Conservation (phyloP, 2,888 invertebrate species). For the Scaptomyza caliginosa region DNA sequence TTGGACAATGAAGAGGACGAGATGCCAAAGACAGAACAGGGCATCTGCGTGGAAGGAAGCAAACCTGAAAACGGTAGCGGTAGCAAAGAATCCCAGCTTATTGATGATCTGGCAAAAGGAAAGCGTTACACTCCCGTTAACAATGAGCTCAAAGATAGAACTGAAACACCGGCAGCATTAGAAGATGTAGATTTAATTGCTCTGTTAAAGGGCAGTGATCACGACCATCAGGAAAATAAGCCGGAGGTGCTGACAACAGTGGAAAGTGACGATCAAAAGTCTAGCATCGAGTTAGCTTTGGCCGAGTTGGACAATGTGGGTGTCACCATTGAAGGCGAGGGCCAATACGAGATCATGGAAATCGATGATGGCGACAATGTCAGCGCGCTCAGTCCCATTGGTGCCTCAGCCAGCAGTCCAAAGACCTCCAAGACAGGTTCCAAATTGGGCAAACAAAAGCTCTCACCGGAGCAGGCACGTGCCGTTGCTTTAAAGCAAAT, state of each 20-base stretch:
- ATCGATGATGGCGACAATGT: slow-evolving; percentile 70
- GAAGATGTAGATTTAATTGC: slow-evolving; percentile 84
- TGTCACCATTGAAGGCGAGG: slow-evolving; percentile 82
- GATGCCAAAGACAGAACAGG: background rate
- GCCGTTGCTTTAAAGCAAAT: slow-evolving; percentile 83
- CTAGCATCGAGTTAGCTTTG: slow-evolving; percentile 49
- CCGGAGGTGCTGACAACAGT: background rate
- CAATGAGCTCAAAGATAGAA: slow-evolving; percentile 9
- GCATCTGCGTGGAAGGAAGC: background rate
- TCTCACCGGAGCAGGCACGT: slow-evolving; percentile 79
- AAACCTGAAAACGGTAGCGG: slow-evolving; percentile 27
- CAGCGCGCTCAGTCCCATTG: slow-evolving; percentile 18
- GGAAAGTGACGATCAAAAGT: slow-evolving; percentile 15
- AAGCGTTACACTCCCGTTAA: slow-evolving; percentile 16
- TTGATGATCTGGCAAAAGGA: slow-evolving; percentile 15
- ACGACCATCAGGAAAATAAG: slow-evolving; percentile 79
- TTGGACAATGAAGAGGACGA: slow-evolving; percentile 6
- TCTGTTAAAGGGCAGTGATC: slow-evolving; percentile 85
- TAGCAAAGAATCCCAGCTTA: background rate
- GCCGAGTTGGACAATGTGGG: slow-evolving; percentile 66
- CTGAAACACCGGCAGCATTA: slow-evolving; percentile 34
- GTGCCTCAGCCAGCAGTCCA: background rate
- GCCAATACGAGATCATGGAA: slow-evolving; percentile 82
- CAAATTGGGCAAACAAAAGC: slow-evolving; percentile 43
- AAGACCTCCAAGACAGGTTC: slow-evolving; percentile 5